phyloP scores from a whole-genome alignment of 1,140 invertebrate genomes.

The Tribolium castaneum region DNA sequence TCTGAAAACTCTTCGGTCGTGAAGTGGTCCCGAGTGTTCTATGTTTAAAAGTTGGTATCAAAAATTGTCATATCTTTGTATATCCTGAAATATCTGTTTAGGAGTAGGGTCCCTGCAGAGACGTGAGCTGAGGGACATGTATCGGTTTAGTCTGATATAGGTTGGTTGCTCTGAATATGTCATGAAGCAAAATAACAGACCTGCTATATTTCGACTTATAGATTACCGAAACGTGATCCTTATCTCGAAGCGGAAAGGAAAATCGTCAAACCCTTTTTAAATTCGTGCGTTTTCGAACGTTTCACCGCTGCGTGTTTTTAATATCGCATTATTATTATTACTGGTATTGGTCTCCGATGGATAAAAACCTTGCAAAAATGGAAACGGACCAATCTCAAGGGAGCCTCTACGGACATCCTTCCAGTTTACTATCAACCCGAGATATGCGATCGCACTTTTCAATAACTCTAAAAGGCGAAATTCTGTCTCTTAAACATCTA shows the following conservation, averaged over 20 bases:
- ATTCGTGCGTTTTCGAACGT: conserved; percentile 1
- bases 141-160: conserved; percentile 38
- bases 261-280: conserved; percentile 9
- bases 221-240: conserved; percentile 45
- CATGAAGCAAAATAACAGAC: conserved; percentile 47
- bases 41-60: conserved; percentile 43
- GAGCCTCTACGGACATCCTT: conserved; percentile 48
- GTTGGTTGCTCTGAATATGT: conserved; percentile 47
- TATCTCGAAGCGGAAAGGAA: conserved; percentile 23
- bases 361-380: conserved; percentile 29
- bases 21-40: conserved; percentile 41
- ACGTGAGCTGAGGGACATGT: conserved; percentile 40
- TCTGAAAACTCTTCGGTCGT: conserved; percentile 37
- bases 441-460: conserved; percentile 61
- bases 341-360: conserved; percentile 1
- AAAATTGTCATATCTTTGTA: conserved; percentile 51
- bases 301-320: not conserved
- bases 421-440: conserved; percentile 56
- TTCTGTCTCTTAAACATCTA: conserved; percentile 47
- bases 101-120: conserved; percentile 22
- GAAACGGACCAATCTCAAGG: conserved; percentile 19
- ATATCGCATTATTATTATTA: conserved; percentile 20
- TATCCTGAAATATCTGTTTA: conserved; percentile 42
- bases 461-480: conserved; percentile 61
- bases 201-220: conserved; percentile 40